A percentile compares a stretch with the other conserved stretches of the same genome.
These are phyloP conservation scores for Champsocephalus esox DNA, from an alignment of 2,797 vertebrate species.

Conservation along the genomic window DNA sequence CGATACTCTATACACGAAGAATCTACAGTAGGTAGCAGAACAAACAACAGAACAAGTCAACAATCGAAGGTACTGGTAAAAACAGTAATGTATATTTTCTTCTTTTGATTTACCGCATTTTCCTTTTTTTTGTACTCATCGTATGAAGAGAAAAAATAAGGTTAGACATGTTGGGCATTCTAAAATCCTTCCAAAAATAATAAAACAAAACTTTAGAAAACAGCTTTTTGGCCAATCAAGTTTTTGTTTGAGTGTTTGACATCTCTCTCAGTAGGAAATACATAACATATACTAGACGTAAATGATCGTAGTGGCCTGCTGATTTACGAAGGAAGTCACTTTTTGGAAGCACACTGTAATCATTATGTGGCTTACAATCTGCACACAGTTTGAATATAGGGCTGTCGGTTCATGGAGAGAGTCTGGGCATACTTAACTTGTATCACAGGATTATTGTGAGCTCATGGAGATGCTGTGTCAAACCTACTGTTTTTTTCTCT, in stretches of 20 bases:
- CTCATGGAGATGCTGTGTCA: conserved; percentile 22
- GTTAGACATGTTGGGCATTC: background rate
- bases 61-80: background rate
- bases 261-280: too few species aligned
- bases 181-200: background rate
- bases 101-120: background rate
- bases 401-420: conserved; percentile 32
- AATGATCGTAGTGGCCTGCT: background rate
- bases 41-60: background rate
- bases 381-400: conserved; percentile 33
- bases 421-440: conserved; percentile 21
- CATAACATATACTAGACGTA: too few species aligned
- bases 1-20: background rate
- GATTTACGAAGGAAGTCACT: background rate
- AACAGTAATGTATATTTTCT: background rate
- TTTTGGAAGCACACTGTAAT: conserved; percentile 21
- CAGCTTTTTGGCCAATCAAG: too few species aligned
- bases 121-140: background rate
- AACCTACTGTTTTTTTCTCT: conserved; percentile 20
- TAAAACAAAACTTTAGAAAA: background rate
- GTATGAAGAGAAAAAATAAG: background rate
- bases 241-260: too few species aligned
- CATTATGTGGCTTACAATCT: conserved; percentile 35
- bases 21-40: background rate
- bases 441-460: conserved; percentile 11